phyloP scores from a whole-genome alignment of 2,888 invertebrate genomes.

The Nipponacmea schrenckii region DNA sequence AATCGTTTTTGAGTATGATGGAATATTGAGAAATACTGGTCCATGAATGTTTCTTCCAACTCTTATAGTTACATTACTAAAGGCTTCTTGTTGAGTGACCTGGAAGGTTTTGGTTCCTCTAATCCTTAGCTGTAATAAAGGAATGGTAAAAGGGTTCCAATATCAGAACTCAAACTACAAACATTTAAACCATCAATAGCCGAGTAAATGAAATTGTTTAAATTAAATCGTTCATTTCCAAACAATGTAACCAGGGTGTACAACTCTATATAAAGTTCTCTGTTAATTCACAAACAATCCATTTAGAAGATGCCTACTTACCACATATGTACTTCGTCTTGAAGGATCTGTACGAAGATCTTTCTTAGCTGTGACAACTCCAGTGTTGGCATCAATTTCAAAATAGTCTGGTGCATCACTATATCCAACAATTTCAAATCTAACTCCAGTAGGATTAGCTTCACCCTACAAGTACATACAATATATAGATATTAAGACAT shows the following conservation, averaged over 20 bases:
- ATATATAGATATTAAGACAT: too few relatives aligned
- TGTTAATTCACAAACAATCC: too few relatives aligned
- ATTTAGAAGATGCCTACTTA: constrained; percentile 15
- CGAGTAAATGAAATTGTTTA: too few relatives aligned
- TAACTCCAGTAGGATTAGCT: constrained; percentile 21
- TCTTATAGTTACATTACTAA: constrained; percentile 44
- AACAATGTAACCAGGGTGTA: too few relatives aligned
- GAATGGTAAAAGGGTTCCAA: not conserved
- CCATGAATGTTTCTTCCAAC: constrained; percentile 45
- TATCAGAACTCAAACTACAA: too few relatives aligned
- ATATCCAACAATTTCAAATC: constrained; percentile 33
- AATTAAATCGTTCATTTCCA: too few relatives aligned
- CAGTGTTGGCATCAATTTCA: constrained; percentile 23
- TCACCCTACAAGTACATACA: not conserved
- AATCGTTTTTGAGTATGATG: constrained; percentile 30
- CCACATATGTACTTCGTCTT: constrained; percentile 31
- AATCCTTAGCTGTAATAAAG: constrained; percentile 29
- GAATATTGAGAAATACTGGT: constrained; percentile 34
- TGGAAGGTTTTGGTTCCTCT: constrained; percentile 24
- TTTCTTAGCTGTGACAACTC: constrained; percentile 29
- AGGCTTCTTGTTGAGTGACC: constrained; percentile 29
- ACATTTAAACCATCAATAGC: too few relatives aligned
- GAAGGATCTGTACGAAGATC: constrained; percentile 30
- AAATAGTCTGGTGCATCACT: constrained; percentile 38
- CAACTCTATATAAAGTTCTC: too few relatives aligned